Base-by-base conservation (phyloP, 2,113 vertebrate genomes). In the Passer domesticus region DNA sequence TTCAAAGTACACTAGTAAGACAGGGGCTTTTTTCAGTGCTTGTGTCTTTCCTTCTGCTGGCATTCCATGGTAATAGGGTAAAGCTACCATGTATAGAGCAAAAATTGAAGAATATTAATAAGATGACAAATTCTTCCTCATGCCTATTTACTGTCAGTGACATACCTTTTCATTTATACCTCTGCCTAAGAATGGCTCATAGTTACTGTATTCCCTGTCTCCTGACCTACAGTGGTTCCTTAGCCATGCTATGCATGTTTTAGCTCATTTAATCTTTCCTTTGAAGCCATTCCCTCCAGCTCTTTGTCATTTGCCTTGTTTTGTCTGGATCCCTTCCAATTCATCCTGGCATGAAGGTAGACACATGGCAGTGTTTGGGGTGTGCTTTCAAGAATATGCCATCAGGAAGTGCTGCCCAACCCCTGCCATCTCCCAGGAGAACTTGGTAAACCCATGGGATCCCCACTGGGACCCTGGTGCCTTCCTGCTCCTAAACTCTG, bases 241-340 rank as follows among this genome's bases (percentile, higher is more conserved):
- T 60, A 83, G 68, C 64, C 69, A 46, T 37, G 76, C 60, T 43
- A 12, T 67, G 35, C 59, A 49, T 88, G 86, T 92, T 95, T 94
- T 90, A 87, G 41, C 72, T 87, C 64, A 44, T 90, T 94, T 90
- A 70, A 55, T 96, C 68, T 77, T 95, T 88, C 39, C 50, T 95
- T 95, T 92, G 92, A 92, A 92, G 79, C 90, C 9, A 53, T 95
- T 95, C 72, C 87, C 73, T 95, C 52, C 60, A 92, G 76, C 64
- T 80, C 66, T 91, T 91, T 64, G 37, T 85, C 68, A 78, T 93
- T 88, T 90, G 39, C 83, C 73, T 78, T 90, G 75, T 83, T 88
- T 91, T 90, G 72, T 75, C 75, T 90, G 79, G 87, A 92, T 66
- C 50, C 50, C 30, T 90, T 91, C 87, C 74, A 90, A 5, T 74